Percentiles rank a stretch among this genome's conserved stretches.
Conservation (phyloP, 2,113 vertebrate genomes). For the Pelusios castaneus region DNA sequence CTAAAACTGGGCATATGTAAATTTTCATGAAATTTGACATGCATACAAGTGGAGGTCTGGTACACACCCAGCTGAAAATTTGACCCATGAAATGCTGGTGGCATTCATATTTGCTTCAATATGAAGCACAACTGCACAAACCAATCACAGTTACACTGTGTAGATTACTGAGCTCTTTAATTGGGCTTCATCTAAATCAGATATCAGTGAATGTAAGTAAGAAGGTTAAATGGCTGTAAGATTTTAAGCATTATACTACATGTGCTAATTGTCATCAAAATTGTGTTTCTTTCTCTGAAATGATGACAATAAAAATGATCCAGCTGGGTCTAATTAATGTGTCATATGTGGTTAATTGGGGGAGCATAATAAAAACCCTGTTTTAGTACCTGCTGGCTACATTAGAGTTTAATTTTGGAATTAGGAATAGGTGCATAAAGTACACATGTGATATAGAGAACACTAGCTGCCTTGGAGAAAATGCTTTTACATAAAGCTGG, state of each 20-base stretch:
- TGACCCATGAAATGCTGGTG: neutral
- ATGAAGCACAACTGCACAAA: neutral
- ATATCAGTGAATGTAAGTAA: conserved; percentile 12
- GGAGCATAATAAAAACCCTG: conserved; percentile 15
- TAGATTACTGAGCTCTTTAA: conserved; percentile 23
- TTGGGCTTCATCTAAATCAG: neutral
- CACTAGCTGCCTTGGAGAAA: conserved; percentile 11
- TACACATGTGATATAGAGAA: conserved; percentile 16
- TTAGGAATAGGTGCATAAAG: neutral
- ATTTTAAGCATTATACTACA: neutral
- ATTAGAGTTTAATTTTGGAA: conserved; percentile 35
- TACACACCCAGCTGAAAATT: neutral
- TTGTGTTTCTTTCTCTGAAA: conserved; percentile 29
- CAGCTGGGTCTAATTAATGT: neutral
- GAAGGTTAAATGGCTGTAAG: conserved; percentile 11
- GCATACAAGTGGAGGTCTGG: neutral
- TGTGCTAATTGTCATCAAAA: neutral
- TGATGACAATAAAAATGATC: conserved; percentile 7
- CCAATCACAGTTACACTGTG: neutral
- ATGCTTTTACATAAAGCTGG: neutral
- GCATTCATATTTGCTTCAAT: neutral
- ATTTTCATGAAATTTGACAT: rapidly evolving
- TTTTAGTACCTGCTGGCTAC: conserved; percentile 23
- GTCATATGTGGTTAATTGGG: conserved; percentile 14
- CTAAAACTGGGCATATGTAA: neutral